Evolutionary conservation across 2,888 invertebrate genomes (phyloP), one percentile per base, ranked within the genome.

Genomic region (Drosophila bunnanda): DNA sequence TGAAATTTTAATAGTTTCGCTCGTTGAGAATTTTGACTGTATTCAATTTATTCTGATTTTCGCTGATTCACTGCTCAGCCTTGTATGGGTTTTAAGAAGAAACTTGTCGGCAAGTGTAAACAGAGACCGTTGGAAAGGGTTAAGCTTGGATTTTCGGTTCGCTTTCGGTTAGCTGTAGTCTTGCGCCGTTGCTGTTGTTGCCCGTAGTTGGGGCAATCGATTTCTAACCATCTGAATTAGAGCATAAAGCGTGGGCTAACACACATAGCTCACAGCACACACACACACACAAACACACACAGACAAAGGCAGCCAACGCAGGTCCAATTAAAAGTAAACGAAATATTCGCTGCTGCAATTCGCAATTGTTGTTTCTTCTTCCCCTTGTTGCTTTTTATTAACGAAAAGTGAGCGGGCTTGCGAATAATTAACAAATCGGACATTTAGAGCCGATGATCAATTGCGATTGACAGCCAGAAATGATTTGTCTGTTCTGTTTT

Each of bases 181-280:
- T 57, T 57, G 72, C 38, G 44, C 22, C 54, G 68, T 60, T 84
- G 67, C 17, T 36, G 54, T 38, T 53, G 36, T 20, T 57, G 25
- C 12, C 32, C 53, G 67, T 64, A 88, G 67, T 69, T 84, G 67
- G 68, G 75, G 79, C 86, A 84, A 84, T 88, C 86, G 86, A 88
- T 82, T 88, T 88, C 89, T 83, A 84, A 78, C 79, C 80, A 61
- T 73, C 77, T 82, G 86, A 86, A 86, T 87, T 88, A 85, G 86
- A 86, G 86, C 86, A 85, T 79, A 87, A 72, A 89, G 80, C 80
- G 84, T 85, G 80, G 78, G 83, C 88, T 65, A 83, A 83, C 70
- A 65, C 59, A 68, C 54, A 50, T 55, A 50, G 48, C 48, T 50
- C 48, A 32, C 17, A 50, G 48, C 48, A 48, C n/a, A n/a, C n/a